Evolutionary conservation across 2,888 invertebrate species (phyloP).

Genomic region (Eudasyphora cyanicolor): DNA sequence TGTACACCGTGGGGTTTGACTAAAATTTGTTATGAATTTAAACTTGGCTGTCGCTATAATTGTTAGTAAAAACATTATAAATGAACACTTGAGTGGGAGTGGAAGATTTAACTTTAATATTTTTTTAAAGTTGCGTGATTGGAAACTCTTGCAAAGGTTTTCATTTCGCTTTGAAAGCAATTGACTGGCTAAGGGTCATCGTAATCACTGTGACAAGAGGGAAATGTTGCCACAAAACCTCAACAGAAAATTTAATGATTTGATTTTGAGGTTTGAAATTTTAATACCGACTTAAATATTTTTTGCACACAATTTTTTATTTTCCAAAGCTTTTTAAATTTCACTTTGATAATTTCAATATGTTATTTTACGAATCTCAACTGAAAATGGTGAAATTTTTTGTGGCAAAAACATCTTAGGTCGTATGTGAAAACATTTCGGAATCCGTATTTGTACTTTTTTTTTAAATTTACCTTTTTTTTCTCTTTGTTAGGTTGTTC

Average conservation of each 20-base stretch:
- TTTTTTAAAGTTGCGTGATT: conserved; percentile 60
- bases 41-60: conserved; percentile 68
- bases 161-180: conserved; percentile 58
- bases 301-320: conserved; percentile 6
- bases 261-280: not conserved
- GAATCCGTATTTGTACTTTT: not conserved
- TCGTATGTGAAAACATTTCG: no score
- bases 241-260: not conserved
- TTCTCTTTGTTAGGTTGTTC: conserved; percentile 81
- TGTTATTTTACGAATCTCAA: no score
- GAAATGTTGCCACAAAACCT: conserved; percentile 68
- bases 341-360: no score
- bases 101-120: conserved; percentile 59
- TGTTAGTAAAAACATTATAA: conserved; percentile 49
- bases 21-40: conserved; percentile 70
- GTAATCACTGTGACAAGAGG: conserved; percentile 44
- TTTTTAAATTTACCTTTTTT: not conserved
- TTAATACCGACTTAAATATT: not conserved
- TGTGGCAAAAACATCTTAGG: no score
- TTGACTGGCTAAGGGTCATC: conserved; percentile 71
- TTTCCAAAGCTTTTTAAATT: conserved; percentile 2
- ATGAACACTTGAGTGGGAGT: conserved; percentile 3
- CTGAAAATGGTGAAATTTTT: no score
- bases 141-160: conserved; percentile 46
- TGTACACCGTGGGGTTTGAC: conserved; percentile 53